Base-by-base conservation (phyloP, 2,888 invertebrate genomes). In the Furcula furcula region DNA sequence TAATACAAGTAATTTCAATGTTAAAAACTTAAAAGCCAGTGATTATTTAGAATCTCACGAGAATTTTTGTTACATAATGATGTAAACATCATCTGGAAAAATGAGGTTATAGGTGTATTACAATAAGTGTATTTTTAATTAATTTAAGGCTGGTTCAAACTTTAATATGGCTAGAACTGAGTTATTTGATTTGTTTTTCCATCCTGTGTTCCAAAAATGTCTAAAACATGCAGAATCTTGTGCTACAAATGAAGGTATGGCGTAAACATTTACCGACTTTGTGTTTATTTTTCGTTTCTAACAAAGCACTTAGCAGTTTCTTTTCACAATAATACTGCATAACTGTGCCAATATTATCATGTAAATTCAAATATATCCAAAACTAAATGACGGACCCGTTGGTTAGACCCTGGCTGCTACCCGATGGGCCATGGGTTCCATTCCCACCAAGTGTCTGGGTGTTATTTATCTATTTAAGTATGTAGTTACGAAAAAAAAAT, bases 141-240 rank as follows among this genome's bases (percentile, higher is more conserved):
- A 68, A 64, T 70, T 57, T 62, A 55, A 55, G 54, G 55, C 59
- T 60, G 65, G 57, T 50, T 57, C 60, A 58, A 60, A 65, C 56
- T 52, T 69, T 65, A 57, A 49, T 60, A 89, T 89, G 89, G 87
- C 88, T 66, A 79, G 83, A 64, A 87, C 84, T 59, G 89, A 89
- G 62, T 70, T 89, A 51, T 89, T 89, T 57, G 89, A 89, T 76
- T 72, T 89, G 46, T 90, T 89, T 72, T 90, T 90, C 43, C 88
- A 90, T 67, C 89, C 89, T 38, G 80, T 90, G 42, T 90, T 90
- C 56, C 89, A 89, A 82, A 89, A 89, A 74, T 90, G 89, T 62
- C 73, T 90, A 54, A 82, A 77, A 66, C 88, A 89, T 66, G 89
- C 85, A 9, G 89, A 89, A 64, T 72, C 81, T 38, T 65, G 75